Evolutionary conservation across 1,140 invertebrate species (phyloP).

Genomic region (Anastrepha ludens): DNA sequence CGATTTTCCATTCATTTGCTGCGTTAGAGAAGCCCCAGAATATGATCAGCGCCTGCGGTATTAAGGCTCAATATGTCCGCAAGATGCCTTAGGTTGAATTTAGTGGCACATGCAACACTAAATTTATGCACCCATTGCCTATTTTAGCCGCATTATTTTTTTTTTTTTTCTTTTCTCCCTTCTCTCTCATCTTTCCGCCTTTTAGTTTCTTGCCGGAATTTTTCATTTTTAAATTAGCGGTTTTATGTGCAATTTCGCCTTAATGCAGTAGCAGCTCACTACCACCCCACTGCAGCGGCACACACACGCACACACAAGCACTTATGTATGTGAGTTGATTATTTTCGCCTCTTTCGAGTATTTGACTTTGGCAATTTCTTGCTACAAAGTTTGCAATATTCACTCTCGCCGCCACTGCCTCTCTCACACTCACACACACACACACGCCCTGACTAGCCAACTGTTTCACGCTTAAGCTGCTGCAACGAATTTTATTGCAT

Average conservation of each 20-base stretch:
- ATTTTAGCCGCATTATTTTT: too few relatives aligned
- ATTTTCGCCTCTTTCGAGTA: neutral
- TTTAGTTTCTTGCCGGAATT: neutral
- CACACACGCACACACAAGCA: neutral
- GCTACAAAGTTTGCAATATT: neutral
- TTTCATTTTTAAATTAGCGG: conserved; percentile 72
- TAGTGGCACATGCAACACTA: neutral
- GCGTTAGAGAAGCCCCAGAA: too few relatives aligned
- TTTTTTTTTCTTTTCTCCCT: too few relatives aligned
- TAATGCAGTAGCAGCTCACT: neutral
- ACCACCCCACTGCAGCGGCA: neutral
- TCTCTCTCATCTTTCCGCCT: too few relatives aligned
- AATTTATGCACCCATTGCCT: conserved; percentile 41
- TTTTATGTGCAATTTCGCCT: conserved; percentile 69
- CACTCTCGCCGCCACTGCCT: neutral
- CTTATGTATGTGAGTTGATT: neutral
- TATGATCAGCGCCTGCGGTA: neutral
- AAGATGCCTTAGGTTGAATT: neutral
- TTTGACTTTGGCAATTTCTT: neutral
- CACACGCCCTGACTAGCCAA: neutral
- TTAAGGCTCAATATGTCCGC: neutral
- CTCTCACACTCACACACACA: neutral
- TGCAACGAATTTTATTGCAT: conserved; percentile 68
- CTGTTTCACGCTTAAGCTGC: conserved; percentile 18
- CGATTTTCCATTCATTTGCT: too few relatives aligned